Conservation (phyloP, 2,888 invertebrate genomes). For the Morpho deidamia region DNA sequence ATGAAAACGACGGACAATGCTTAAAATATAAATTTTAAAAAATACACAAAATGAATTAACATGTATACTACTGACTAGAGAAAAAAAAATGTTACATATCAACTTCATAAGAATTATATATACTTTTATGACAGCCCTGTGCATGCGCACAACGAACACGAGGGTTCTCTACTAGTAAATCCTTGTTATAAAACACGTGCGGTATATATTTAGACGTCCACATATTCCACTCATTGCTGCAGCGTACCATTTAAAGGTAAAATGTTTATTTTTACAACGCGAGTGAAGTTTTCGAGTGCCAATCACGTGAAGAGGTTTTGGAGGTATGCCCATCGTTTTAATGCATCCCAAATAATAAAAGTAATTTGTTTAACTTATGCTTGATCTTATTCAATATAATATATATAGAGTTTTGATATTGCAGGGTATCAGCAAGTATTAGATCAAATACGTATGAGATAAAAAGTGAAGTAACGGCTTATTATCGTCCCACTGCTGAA, state of each 20-base stretch:
- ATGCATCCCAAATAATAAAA: slow-evolving; percentile 1
- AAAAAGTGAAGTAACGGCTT: no score
- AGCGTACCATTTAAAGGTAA: slow-evolving; percentile 16
- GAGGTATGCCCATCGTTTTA: slow-evolving; percentile 11
- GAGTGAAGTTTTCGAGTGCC: slow-evolving; percentile 6
- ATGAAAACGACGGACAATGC: no score
- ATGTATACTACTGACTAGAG: no score
- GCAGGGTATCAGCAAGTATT: no score
- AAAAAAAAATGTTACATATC: no score
- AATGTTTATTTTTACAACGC: slow-evolving; percentile 18
- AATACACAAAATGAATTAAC: no score
- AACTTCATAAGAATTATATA: no score
- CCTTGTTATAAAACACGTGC: slow-evolving; percentile 18
- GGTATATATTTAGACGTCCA: slow-evolving; percentile 17
- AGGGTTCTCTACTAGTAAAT: slow-evolving; percentile 8
- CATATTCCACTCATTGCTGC: slow-evolving; percentile 10
- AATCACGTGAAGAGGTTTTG: slow-evolving; percentile 17
- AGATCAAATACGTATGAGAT: no score
- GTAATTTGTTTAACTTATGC: neutral
- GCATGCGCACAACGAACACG: neutral
- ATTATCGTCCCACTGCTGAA: no score
- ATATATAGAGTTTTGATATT: no score
- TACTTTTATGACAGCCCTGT: slow-evolving; percentile 13
- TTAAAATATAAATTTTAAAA: no score
- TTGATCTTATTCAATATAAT: neutral